Evolutionary conservation across 2,888 invertebrate genomes (phyloP).

Genomic region (Penaeus monodon): DNA sequence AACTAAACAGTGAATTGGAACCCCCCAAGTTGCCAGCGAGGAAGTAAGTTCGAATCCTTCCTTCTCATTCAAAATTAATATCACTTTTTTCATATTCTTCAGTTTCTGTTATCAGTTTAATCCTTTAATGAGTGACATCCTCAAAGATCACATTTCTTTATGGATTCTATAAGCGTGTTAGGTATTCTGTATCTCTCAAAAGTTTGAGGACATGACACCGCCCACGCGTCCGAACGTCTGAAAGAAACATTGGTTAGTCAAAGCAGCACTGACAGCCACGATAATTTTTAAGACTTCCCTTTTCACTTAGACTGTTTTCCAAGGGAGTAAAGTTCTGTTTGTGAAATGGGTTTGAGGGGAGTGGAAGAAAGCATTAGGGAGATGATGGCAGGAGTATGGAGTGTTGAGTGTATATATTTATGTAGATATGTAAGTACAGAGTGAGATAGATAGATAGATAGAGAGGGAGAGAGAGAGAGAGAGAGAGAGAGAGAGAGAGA

Average conservation of each 20-base stretch:
- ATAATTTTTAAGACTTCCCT: constrained; percentile 48
- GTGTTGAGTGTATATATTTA: too few relatives aligned
- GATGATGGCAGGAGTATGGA: too few relatives aligned
- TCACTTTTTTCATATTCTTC: not conserved
- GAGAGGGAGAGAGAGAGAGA: too few relatives aligned
- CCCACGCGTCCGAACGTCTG: constrained; percentile 14
- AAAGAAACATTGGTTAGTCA: constrained; percentile 52
- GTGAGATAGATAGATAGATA: too few relatives aligned
- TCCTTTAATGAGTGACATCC: too few relatives aligned
- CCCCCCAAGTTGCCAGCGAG: constrained; percentile 35
- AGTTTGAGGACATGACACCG: too few relatives aligned
- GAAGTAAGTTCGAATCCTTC: constrained; percentile 14
- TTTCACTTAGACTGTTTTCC: constrained; percentile 48
- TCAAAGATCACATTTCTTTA: too few relatives aligned
- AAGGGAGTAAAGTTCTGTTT: constrained; percentile 28
- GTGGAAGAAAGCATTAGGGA: not conserved
- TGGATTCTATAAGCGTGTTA: too few relatives aligned
- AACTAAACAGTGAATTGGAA: constrained; percentile 38
- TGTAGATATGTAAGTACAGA: too few relatives aligned
- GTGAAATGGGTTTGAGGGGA: constrained; percentile 10
- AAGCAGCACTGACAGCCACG: constrained; percentile 49
- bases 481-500: too few relatives aligned
- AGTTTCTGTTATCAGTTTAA: too few relatives aligned
- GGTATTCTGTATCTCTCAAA: too few relatives aligned
- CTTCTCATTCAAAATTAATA: not conserved